phyloP scores from a whole-genome alignment of 2,888 invertebrate genomes.

The Thysanoteuthis rhombus region DNA sequence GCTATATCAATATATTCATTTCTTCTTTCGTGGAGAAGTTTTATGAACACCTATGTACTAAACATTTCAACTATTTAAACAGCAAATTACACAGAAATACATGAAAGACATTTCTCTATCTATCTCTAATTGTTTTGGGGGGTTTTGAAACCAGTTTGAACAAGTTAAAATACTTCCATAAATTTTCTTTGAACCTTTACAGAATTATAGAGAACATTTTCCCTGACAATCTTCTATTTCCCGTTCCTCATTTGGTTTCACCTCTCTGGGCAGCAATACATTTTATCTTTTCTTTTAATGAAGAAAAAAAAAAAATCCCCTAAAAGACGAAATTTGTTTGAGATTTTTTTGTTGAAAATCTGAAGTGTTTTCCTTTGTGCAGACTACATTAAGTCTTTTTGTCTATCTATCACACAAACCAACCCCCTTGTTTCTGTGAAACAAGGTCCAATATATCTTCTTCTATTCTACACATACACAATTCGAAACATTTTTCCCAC shows the following conservation, averaged over 20 bases:
- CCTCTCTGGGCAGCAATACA: slow-evolving; percentile 12
- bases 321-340: not conserved
- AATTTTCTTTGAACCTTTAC: not conserved
- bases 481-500: not conserved
- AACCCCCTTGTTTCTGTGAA: not conserved
- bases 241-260: not conserved
- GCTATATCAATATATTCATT: no score
- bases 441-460: not conserved
- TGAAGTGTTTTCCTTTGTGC: not conserved
- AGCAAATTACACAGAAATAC: no score
- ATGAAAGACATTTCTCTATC: no score
- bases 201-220: not conserved
- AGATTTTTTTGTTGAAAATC: not conserved
- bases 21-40: no score
- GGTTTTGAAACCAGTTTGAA: not conserved
- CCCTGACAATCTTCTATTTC: not conserved
- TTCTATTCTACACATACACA: not conserved
- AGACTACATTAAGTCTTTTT: not conserved
- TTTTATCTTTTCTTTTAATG: not conserved
- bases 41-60: no score
- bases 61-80: no score
- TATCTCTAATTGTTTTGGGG: not conserved
- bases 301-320: not conserved
- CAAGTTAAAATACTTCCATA: not conserved
- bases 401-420: not conserved